Conservation (phyloP, 2,113 vertebrate species). For the Serilophus lunatus region DNA sequence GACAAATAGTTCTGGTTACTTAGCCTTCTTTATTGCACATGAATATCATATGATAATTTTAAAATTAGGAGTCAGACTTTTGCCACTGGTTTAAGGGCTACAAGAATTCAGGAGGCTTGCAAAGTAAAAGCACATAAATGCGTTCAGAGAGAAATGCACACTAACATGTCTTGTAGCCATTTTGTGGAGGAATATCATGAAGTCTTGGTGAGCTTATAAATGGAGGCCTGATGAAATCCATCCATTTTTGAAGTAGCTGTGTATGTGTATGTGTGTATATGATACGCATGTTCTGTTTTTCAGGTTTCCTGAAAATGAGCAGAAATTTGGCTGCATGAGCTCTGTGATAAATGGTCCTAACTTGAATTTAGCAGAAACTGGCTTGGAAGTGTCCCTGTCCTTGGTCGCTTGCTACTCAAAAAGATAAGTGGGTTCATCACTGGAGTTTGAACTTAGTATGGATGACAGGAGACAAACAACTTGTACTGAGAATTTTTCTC, state of each 20-base stretch:
- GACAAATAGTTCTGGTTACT: background rate
- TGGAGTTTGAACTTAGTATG: background rate
- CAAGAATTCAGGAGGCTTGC: background rate
- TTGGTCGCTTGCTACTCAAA: fast-evolving
- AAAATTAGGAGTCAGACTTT: background rate
- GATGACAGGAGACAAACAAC: background rate
- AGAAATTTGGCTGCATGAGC: background rate
- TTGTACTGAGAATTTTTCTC: background rate
- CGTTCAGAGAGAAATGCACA: background rate
- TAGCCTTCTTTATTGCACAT: background rate
- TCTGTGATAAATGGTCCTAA: background rate
- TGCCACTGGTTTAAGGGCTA: background rate
- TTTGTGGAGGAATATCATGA: background rate
- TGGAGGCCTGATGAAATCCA: background rate
- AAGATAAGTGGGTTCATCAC: background rate
- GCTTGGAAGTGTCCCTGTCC: background rate
- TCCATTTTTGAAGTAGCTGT: background rate
- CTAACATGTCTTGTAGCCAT: background rate
- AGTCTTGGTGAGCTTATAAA: background rate
- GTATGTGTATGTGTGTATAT: fast-evolving
- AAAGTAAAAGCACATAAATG: background rate
- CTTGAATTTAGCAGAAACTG: background rate
- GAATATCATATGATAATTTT: background rate
- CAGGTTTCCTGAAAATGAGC: background rate
- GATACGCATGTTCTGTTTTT: background rate